Percentiles rank a stretch among this genome's conserved stretches.
phyloP scores from a whole-genome alignment of 2,113 vertebrate species.

The Catharus fuscescens region DNA sequence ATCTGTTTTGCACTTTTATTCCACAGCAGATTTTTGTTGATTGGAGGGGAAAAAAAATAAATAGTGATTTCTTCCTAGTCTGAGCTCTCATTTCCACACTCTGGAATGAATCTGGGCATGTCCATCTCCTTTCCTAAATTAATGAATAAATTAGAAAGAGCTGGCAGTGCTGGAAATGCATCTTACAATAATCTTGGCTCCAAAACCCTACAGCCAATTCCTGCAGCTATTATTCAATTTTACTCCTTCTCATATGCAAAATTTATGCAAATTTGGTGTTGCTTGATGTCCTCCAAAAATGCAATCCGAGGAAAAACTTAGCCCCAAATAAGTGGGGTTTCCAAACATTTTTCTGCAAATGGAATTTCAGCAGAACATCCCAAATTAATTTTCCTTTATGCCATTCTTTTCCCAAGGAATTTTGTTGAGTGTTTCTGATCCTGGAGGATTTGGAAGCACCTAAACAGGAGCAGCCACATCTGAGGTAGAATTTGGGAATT shows the following conservation, averaged over 20 bases:
- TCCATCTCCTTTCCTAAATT: neutral
- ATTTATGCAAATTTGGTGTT: neutral
- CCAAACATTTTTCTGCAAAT: neutral
- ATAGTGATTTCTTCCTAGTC: neutral
- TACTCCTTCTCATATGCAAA: neutral
- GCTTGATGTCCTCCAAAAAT: neutral
- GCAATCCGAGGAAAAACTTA: neutral
- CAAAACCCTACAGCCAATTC: neutral
- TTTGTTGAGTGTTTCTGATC: too few species aligned
- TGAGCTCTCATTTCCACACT: neutral
- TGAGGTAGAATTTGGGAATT: too few species aligned
- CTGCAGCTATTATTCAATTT: neutral
- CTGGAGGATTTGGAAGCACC: too few species aligned
- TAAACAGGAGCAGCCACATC: too few species aligned
- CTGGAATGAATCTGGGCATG: neutral
- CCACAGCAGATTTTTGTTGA: neutral
- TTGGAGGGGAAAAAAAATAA: neutral
- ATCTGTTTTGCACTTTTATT: neutral
- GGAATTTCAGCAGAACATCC: neutral
- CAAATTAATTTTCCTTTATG: neutral
- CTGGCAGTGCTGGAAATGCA: neutral
- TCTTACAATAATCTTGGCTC: neutral
- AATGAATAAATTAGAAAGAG: neutral
- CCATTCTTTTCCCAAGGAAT: accelerated
- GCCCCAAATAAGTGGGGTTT: neutral